phyloP scores from a whole-genome alignment of 1,140 invertebrate species.

The Zaprionus inermis region DNA sequence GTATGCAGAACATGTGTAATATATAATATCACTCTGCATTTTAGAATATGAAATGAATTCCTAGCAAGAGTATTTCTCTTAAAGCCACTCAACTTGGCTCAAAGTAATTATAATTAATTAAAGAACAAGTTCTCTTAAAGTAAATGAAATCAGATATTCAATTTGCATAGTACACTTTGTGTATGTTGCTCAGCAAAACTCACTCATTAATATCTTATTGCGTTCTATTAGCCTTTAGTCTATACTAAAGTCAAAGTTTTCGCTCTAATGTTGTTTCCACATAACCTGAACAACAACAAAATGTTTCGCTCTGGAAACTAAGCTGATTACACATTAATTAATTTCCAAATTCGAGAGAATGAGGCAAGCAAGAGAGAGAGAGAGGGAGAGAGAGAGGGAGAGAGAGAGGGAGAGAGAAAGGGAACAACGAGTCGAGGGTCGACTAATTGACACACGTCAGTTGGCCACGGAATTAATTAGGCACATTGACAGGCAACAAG shows the following conservation, averaged over 20 bases:
- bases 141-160: background rate
- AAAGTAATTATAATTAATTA: too few relatives aligned
- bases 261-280: background rate
- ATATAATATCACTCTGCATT: too few relatives aligned
- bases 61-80: too few relatives aligned
- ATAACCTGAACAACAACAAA: background rate
- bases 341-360: conserved; percentile 6
- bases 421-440: background rate
- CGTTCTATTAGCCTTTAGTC: background rate
- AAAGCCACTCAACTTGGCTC: too few relatives aligned
- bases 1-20: too few relatives aligned
- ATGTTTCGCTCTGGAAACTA: background rate
- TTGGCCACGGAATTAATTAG: conserved; percentile 62
- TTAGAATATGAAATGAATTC: too few relatives aligned
- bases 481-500: conserved; percentile 8
- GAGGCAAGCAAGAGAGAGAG: background rate
- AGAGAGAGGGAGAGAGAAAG: too few relatives aligned
- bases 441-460: conserved; percentile 68
- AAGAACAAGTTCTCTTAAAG: background rate
- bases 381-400: background rate
- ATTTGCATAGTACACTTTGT: background rate
- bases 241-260: background rate
- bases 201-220: background rate
- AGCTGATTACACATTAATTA: conserved; percentile 19
- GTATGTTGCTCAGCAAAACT: background rate